Base-by-base conservation (phyloP, 2,888 invertebrate species). In the Sarcophaga caerulescens region DNA sequence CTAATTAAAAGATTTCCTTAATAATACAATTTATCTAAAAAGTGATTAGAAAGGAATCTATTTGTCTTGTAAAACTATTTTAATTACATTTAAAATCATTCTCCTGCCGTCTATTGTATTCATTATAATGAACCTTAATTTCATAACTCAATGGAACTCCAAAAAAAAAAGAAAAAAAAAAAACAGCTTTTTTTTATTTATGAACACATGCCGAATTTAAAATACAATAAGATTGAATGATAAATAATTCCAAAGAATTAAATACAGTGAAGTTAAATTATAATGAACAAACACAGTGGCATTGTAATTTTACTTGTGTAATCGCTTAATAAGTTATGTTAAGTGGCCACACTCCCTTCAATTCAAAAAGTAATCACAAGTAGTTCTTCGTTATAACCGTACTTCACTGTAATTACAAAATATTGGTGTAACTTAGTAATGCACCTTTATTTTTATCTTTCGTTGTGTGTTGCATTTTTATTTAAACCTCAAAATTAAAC, bases 181-280 rank as follows among this genome's bases (percentile, higher is more conserved):
- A 21, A 73, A 11, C 21, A 35, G 6, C 5, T 35, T 1, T 35
- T 47, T 47, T 14, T 69, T 52, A 35, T 69, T 69, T 47, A 47
- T 47, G 44, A 60, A 17, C 14, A 45, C n/a, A 71, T 47, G 44
- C 59, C 44, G 23, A 66, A 79, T 82, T 79, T 65, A 81, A n/a
- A n/a, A 81, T 65, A 81, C 83, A 75, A 81, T 78, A 66, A 77
- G 86, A 86, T 86, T 71, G 44, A 78, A 75, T 84, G 86, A 86
- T 86, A 84, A 84, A 78, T 70, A 76, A 77, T 77, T 74, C 73
- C 63, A 74, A 81, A 52, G 84, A 81, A 83, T 47, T 14, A 47
- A 14, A 47, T 11, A 47, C 47, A 47, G 14, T 47, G 14, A 14
- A 47, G 4, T 14, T 4, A 14, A 2, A 2, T 4, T 47, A 47